These are phyloP conservation scores for Thalpophila matura DNA, from an alignment of 2,888 invertebrate species.

Conservation along the genomic window DNA sequence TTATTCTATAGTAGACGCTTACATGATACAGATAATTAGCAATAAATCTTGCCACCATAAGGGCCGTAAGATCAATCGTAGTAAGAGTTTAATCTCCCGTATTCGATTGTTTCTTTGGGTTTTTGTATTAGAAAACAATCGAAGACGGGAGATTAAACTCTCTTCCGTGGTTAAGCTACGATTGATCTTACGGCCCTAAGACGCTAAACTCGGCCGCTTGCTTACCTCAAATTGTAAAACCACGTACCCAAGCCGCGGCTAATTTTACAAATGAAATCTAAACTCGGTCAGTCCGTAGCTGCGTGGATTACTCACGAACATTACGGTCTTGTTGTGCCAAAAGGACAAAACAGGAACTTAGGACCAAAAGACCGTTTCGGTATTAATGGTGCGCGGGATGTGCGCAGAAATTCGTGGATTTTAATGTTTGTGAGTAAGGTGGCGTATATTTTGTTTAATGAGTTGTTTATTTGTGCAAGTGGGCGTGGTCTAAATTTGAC, in stretches of 20 bases:
- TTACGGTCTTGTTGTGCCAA: constrained; percentile 52
- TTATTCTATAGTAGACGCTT: not conserved
- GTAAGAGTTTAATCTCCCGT: too few relatives aligned
- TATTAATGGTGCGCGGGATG: constrained; percentile 54
- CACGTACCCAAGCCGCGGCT: constrained; percentile 38
- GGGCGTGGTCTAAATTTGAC: too few relatives aligned
- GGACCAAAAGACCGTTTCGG: constrained; percentile 55
- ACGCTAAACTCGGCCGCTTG: not conserved
- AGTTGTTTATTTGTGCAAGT: not conserved
- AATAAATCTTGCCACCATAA: constrained; percentile 17
- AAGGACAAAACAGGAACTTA: constrained; percentile 51
- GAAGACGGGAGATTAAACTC: too few relatives aligned
- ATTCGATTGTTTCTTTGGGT: too few relatives aligned
- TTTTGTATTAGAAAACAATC: too few relatives aligned
- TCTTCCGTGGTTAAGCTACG: too few relatives aligned
- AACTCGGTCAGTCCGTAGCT: constrained; percentile 60
- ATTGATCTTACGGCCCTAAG: constrained; percentile 16
- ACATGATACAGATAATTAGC: constrained; percentile 5
- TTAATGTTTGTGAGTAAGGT: constrained; percentile 26
- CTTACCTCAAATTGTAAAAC: constrained; percentile 43
- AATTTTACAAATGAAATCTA: constrained; percentile 66
- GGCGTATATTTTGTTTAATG: not conserved
- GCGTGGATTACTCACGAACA: constrained; percentile 60
- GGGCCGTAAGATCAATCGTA: too few relatives aligned
- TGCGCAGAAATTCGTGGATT: constrained; percentile 36